Conservation (phyloP, 2,888 invertebrate species). For the Polydrusus tereticollis region DNA sequence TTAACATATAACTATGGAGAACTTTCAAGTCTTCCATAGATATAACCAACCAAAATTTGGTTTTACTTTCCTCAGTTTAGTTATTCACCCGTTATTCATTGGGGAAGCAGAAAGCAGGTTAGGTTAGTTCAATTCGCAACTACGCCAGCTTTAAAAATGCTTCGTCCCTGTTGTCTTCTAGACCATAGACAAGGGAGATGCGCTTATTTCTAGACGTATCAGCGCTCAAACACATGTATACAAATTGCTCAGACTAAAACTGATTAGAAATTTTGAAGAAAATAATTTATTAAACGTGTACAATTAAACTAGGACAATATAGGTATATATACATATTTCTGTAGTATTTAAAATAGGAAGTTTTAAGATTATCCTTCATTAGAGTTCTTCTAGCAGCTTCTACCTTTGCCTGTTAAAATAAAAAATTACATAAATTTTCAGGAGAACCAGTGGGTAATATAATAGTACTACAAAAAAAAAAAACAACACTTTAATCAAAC, state of each 20-base stretch:
- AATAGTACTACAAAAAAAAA: constrained; percentile 18
- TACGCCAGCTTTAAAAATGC: too few species aligned
- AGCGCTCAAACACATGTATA: background rate
- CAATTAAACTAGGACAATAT: constrained; percentile 30
- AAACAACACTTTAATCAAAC: constrained; percentile 18
- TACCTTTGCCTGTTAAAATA: constrained; percentile 58
- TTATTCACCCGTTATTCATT: too few species aligned
- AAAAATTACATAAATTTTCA: constrained; percentile 43
- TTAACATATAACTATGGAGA: too few species aligned
- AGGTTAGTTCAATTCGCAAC: too few species aligned
- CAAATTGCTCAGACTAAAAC: background rate
- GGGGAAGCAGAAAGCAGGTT: too few species aligned
- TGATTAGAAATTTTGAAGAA: background rate
- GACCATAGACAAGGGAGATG: too few species aligned
- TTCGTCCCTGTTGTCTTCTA: too few species aligned
- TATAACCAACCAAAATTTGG: too few species aligned
- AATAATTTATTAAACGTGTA: constrained; percentile 35
- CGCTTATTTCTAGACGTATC: too few species aligned
- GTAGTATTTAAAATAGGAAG: constrained; percentile 34
- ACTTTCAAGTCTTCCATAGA: too few species aligned
- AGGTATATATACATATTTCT: constrained; percentile 12
- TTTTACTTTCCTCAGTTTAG: too few species aligned
- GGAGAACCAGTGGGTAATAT: background rate
- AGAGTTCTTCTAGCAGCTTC: constrained; percentile 22
- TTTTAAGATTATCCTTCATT: constrained; percentile 23